Conservation (phyloP, 1,140 invertebrate species). For the Diorhabda carinulata region DNA sequence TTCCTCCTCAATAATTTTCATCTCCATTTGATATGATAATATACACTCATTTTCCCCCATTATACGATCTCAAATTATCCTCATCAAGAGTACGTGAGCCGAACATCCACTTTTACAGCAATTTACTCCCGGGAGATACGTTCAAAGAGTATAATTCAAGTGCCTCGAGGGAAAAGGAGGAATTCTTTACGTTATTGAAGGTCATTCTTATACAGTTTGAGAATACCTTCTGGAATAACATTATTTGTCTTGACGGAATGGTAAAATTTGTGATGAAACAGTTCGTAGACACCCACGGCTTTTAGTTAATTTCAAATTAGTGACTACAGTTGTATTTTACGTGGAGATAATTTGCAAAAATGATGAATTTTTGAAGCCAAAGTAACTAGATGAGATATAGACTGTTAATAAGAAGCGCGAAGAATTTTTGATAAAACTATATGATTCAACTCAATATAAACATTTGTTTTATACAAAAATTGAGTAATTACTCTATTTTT, state of each 20-base stretch:
- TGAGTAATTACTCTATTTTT: too few relatives aligned
- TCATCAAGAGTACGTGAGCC: constrained; percentile 6
- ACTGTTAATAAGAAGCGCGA: too few relatives aligned
- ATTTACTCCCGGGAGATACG: constrained; percentile 2
- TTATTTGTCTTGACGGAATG: background rate
- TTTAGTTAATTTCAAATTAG: too few relatives aligned
- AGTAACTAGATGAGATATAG: too few relatives aligned
- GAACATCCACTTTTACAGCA: constrained; percentile 11
- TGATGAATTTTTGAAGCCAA: too few relatives aligned
- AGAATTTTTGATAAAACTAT: too few relatives aligned
- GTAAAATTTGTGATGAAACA: background rate
- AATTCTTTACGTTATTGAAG: constrained; percentile 1
- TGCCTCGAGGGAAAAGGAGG: background rate
- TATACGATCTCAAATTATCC: constrained; percentile 9
- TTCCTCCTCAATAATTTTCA: constrained; percentile 7
- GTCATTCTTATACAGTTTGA: constrained; percentile 1
- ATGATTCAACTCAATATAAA: too few relatives aligned
- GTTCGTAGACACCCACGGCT: background rate
- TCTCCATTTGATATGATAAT: constrained; percentile 9
- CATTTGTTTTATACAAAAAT: too few relatives aligned
- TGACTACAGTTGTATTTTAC: too few relatives aligned
- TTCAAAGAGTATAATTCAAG: constrained; percentile 7
- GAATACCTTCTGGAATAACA: background rate
- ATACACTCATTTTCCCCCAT: background rate
- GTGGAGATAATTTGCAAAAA: too few relatives aligned